phyloP scores from a whole-genome alignment of 2,113 vertebrate genomes.

The Scytalopus superciliaris region DNA sequence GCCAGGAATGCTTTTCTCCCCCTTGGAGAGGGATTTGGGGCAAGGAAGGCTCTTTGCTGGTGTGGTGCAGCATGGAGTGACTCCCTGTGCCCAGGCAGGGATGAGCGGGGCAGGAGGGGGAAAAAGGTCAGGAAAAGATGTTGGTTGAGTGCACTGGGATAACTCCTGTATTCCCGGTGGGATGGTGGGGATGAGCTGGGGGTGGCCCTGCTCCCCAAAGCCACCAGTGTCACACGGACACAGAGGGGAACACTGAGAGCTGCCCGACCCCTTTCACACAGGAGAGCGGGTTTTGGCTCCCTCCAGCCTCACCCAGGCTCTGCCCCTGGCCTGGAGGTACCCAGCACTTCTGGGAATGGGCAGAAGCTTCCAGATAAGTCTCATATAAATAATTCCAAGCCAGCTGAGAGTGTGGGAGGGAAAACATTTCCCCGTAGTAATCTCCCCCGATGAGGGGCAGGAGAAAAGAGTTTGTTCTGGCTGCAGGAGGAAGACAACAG shows the following conservation, averaged over 20 bases:
- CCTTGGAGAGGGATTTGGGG: background rate
- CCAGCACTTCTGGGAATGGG: background rate
- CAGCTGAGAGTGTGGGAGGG: background rate
- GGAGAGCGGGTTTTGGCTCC: background rate
- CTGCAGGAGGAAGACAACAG: background rate
- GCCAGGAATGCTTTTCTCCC: background rate
- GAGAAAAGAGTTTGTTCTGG: background rate
- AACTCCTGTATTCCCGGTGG: accelerated
- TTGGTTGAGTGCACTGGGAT: background rate
- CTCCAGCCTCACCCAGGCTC: background rate
- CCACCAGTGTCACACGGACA: accelerated
- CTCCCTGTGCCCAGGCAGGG: background rate
- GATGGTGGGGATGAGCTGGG: background rate
- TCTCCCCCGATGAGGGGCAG: background rate
- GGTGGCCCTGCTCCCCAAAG: background rate
- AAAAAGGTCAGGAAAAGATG: background rate
- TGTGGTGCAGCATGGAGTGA: background rate
- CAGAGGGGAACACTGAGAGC: background rate
- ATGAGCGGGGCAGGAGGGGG: background rate
- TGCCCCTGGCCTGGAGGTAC: accelerated
- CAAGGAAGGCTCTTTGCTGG: background rate
- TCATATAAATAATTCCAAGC: background rate
- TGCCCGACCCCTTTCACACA: background rate
- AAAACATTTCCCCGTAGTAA: background rate
- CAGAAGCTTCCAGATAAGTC: background rate